Percentiles rank a stretch among this genome's conserved stretches.
These are phyloP conservation scores for Platyscapa corneri DNA, from an alignment of 1,140 invertebrate species.

Conservation along the genomic window DNA sequence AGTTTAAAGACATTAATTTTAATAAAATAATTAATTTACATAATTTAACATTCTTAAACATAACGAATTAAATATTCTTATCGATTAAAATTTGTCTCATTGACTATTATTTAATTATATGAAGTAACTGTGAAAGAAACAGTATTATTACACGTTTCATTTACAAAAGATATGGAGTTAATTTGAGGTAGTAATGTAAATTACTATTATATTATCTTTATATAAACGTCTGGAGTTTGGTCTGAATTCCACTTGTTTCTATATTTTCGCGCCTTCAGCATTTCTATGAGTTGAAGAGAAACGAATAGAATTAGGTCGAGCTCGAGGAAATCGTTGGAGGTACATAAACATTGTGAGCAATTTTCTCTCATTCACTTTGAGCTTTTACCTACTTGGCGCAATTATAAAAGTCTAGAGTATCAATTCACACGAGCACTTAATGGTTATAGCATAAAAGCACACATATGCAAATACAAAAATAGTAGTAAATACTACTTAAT, in stretches of 20 bases:
- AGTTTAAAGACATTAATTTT: too few relatives aligned
- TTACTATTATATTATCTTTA: neutral
- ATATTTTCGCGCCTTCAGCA: neutral
- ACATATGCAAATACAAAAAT: neutral
- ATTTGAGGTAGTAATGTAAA: neutral
- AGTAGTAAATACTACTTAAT: neutral
- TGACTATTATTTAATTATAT: too few relatives aligned
- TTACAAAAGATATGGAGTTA: neutral
- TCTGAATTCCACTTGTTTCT: constrained; percentile 2
- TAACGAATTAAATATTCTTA: too few relatives aligned
- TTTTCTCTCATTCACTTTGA: constrained; percentile 4
- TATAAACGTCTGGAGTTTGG: neutral
- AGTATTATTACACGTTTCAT: neutral
- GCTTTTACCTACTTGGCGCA: neutral
- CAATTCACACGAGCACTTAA: neutral
- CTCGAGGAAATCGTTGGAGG: constrained; percentile 13
- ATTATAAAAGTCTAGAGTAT: constrained; percentile 1
- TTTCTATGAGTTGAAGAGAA: constrained; percentile 10
- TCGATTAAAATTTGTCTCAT: too few relatives aligned
- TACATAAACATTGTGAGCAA: constrained; percentile 21
- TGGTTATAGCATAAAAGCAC: neutral
- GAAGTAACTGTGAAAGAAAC: too few relatives aligned
- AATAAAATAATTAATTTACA: too few relatives aligned
- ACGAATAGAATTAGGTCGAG: constrained; percentile 25
- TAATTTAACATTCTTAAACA: too few relatives aligned